A percentile compares a stretch with the other conserved stretches of the same genome.
phyloP scores from a whole-genome alignment of 2,113 vertebrate species.

The Eurypyga helias region DNA sequence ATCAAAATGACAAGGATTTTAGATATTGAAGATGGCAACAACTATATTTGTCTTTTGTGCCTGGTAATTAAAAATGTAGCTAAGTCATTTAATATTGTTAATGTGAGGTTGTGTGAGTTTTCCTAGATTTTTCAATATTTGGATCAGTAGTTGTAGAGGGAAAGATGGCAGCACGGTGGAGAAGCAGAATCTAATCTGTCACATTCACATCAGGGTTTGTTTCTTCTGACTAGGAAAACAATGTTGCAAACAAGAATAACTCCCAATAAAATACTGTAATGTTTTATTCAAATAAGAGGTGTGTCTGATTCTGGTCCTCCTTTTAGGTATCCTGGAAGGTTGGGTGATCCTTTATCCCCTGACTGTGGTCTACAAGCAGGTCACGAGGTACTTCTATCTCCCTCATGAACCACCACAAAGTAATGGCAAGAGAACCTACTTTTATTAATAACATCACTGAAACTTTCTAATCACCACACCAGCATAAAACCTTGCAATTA shows the following conservation, averaged over 20 bases:
- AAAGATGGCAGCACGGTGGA: background rate
- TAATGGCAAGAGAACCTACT: background rate
- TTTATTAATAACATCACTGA: background rate
- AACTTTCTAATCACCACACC: background rate
- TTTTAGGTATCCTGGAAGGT: slow-evolving; percentile 49
- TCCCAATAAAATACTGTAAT: background rate
- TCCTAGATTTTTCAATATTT: background rate
- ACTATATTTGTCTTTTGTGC: background rate
- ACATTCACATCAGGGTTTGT: background rate
- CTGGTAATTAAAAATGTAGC: background rate
- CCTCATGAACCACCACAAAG: background rate
- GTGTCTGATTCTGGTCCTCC: slow-evolving; percentile 46
- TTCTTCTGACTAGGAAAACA: background rate
- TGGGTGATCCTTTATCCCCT: slow-evolving; percentile 45
- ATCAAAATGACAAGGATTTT: background rate
- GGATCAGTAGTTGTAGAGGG: background rate
- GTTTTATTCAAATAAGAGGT: background rate
- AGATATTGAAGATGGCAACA: background rate
- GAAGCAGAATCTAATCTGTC: background rate
- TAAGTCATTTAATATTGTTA: background rate
- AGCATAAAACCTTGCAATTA: background rate
- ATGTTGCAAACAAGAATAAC: background rate
- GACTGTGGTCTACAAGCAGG: slow-evolving; percentile 46
- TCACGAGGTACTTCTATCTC: background rate
- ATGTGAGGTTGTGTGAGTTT: background rate